Evolutionary conservation across 2,113 vertebrate genomes (phyloP), one percentile per base, ranked within the genome.

Genomic region (Hyperopisus bebe): DNA sequence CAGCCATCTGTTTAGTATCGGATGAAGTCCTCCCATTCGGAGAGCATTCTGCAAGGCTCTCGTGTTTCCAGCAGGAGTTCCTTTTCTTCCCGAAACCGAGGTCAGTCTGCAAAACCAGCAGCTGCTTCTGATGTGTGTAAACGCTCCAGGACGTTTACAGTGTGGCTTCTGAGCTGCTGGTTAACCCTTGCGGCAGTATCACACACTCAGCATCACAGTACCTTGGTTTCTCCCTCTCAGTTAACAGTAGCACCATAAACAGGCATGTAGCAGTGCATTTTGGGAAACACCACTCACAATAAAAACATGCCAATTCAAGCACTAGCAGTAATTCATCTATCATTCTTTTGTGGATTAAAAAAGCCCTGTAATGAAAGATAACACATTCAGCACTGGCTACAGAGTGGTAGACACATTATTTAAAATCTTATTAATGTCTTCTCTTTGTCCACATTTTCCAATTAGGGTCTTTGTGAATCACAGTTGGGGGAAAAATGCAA

Each of bases 1-100:
- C 47, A 35, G 91, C 90, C 92, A 91, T 95, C 92, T 93, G 93
- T 88, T 91, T 91, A 80, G 89, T 86, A 74, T 90, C 27, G 86
- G 82, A 89, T 91, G 44, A 89, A 86, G 88, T 80, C 89, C 88
- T 87, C 88, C 17, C 21, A 51, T 90, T 87, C 84, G 24, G 89
- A 87, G 86, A 87, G 10, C 82, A 89, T 74, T 90, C 90, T 74
- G 87, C 89, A 51, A n/a, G 11, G 24, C 62, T 89, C 42, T 88
- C 80, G 35, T 91, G 48, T 89, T 70, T 90, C 87, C 80, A 11
- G 3, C 44, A 31, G 44, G 44, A 85, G 83, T 10, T 77, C 70
- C 83, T 85, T 7, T 7, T 19, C 35, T 55, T 55, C 53, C 27
- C 6, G 24, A 89, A 86, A 74, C 53, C 1, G 9, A 51, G 70